Evolutionary conservation across 2,797 vertebrate genomes (phyloP).

Genomic region (Poecilia picta): DNA sequence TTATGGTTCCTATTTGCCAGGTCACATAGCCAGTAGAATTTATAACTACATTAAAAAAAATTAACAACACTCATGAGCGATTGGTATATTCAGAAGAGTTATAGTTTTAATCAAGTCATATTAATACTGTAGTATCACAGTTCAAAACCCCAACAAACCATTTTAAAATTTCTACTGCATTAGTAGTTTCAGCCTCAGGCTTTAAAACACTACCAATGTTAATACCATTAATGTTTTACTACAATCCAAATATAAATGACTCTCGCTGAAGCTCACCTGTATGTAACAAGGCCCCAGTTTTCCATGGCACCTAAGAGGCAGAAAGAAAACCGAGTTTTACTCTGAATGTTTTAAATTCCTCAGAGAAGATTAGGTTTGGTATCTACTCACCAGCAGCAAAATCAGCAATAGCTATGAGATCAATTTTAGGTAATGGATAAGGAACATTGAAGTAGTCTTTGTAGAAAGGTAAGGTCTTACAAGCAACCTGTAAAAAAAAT

Average conservation of each 20-base stretch:
- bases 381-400: conserved; percentile 95
- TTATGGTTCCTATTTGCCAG: too few relatives aligned
- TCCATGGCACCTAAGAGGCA: conserved; percentile 95
- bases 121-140: background rate
- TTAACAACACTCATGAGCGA: too few relatives aligned
- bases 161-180: background rate
- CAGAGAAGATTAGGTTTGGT: background rate
- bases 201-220: background rate
- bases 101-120: background rate
- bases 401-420: conserved; percentile 99
- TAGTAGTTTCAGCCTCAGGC: background rate
- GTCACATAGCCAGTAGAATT: too few relatives aligned
- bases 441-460: conserved; percentile 99
- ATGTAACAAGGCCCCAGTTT: conserved; percentile 99
- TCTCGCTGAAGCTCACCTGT: conserved; percentile 85
- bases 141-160: background rate
- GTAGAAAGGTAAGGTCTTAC: conserved; percentile 99
- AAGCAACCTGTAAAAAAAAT: conserved; percentile 87
- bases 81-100: background rate
- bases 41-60: too few relatives aligned
- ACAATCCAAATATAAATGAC: background rate
- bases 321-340: conserved; percentile 48
- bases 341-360: conserved; percentile 33
- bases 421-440: conserved; percentile 99
- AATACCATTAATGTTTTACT: background rate